These are phyloP conservation scores for Mugil cephalus DNA, from an alignment of 2,113 vertebrate species.

Conservation along the genomic window DNA sequence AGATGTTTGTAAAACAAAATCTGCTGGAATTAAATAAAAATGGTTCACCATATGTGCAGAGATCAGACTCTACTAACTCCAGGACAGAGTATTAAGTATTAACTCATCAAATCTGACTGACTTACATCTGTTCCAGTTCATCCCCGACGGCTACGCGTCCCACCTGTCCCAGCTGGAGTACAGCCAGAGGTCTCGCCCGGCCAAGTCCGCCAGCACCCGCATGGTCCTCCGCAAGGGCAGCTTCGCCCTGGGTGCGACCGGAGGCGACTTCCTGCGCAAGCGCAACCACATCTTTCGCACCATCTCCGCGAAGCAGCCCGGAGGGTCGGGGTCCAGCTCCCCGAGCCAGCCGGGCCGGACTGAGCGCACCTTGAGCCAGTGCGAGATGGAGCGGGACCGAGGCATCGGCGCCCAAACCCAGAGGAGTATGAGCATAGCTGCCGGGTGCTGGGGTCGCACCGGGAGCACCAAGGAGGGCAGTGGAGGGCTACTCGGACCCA, in stretches of 20 bases:
- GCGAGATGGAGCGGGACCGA: slow-evolving; percentile 87
- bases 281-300: slow-evolving; percentile 95
- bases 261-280: slow-evolving; percentile 94
- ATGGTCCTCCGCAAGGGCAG: slow-evolving; percentile 97
- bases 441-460: slow-evolving; percentile 95
- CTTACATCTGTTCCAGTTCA: slow-evolving; percentile 86
- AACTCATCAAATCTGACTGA: too few species aligned
- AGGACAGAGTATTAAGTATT: too few species aligned
- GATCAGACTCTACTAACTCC: too few species aligned
- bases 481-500: slow-evolving; percentile 76
- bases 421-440: slow-evolving; percentile 95
- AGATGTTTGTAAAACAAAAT: too few species aligned
- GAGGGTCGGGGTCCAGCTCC: slow-evolving; percentile 40
- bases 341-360: slow-evolving; percentile 81
- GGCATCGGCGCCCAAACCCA: slow-evolving; percentile 80
- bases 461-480: slow-evolving; percentile 84
- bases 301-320: slow-evolving; percentile 93
- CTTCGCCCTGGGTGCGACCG: slow-evolving; percentile 91
- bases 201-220: slow-evolving; percentile 91
- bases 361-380: slow-evolving; percentile 93
- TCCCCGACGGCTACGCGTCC: slow-evolving; percentile 94
- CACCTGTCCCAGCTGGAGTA: slow-evolving; percentile 98
- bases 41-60: too few species aligned
- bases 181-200: slow-evolving; percentile 90
- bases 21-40: too few species aligned